Base-by-base conservation (phyloP, 1,140 invertebrate species). In the Heliconius nattereri region DNA sequence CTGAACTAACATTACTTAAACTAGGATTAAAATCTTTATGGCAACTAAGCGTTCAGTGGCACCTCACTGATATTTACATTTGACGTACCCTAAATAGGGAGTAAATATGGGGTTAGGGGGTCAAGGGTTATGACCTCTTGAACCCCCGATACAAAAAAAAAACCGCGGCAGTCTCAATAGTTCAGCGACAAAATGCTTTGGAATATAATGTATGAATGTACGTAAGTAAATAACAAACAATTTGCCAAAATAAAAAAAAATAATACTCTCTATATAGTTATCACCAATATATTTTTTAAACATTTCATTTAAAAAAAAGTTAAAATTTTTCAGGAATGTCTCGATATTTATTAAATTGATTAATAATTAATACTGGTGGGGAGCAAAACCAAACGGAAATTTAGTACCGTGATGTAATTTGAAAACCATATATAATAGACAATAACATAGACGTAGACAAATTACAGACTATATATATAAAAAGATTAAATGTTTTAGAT, bases 21-120 rank as follows among this genome's bases (percentile, higher is more conserved):
- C 91, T 94, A 94, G 87, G 87, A 87, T 88, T 92, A 92, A 88
- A 52, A 85, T 90, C 89, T 92, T 91, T 94, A 94, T 94, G 92
- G 92, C 92, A 94, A 94, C 92, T 90, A 94, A 92, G 90, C 91
- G 86, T 81, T 92, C 91, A 92, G 92, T 90, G 60, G 91, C 73
- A 81, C 75, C 76, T 78, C 91, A 91, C 91, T 90, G 91, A 92
- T 83, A 83, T 88, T 93, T 93, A 94, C 91, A 94, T 80, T 75
- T 66, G 23, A 29, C 16, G 23, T 23, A 66, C 60, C 60, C 60
- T 29, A 66, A 29, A n/a, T 26, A 26, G 60, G 60, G 60, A 26
- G 11, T 66, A 26, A 66, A 26, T 11, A 66, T 29, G 23, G 23
- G n/a, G 5, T 26, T 29, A 23, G 54, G 54, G 20, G 54, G 20